Evolutionary conservation across 2,113 vertebrate species (phyloP), one percentile per base, ranked within the genome.

Genomic region (Cyphotilapia sp.): DNA sequence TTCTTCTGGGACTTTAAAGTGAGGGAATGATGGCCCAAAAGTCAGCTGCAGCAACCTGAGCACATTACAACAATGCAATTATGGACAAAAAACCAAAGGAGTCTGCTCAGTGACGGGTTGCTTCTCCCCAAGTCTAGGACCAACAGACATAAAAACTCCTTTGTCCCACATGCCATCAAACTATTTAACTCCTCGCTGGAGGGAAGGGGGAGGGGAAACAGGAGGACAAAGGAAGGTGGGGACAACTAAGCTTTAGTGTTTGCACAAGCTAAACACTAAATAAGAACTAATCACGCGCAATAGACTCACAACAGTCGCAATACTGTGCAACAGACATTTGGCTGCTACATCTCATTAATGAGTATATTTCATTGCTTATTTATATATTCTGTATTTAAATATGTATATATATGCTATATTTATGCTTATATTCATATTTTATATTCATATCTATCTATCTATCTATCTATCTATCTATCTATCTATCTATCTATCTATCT

Each of bases 1-100:
- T 95, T 98, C 98, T 92, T 98, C 98, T 0, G 97, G 97, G 91
- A 99, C 97, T 96, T 98, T 97, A 94, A 98, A 98, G 0, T 95
- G 95, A 90, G 98, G 98, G 94, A 99, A 99, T 4, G 97, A 97
- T 19, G 97, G 97, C 47, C 98, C 98, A 1, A 98, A 98, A 0
- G 97, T 98, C 94, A 98, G 97, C 61, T 97, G 96, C 71, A 99
- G 90, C 84, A 99, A 96, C 92, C 98, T 99, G 81, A 29, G 13
- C 42, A 76, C 42, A 81, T 14, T 9, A 54, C 4, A 47, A 35
- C 13, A 71, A 17, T 5, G 4, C 10, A 31, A 40, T 24, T 63
- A 63, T n/a, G 4, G 59, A 35, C 59, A 63, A 63, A n/a, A n/a
- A 35, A 35, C 31, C 59, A 35, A 0, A 12, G 59, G 31, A n/a